phyloP scores from a whole-genome alignment of 1,140 invertebrate genomes.

The Hycleus phaleratus region DNA sequence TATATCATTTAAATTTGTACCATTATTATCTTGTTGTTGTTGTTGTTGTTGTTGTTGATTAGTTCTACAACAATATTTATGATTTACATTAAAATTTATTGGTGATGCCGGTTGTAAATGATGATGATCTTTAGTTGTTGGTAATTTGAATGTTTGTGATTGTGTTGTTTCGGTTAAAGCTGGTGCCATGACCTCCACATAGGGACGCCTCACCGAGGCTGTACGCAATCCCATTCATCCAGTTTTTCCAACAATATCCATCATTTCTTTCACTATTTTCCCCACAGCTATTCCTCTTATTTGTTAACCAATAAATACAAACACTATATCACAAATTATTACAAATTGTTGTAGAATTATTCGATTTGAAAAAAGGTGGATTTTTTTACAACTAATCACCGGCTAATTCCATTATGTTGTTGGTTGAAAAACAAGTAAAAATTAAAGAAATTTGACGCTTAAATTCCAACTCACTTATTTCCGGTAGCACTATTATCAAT shows the following conservation, averaged over 20 bases:
- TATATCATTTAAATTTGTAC: conserved; percentile 28
- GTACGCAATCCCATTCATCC: conserved; percentile 55
- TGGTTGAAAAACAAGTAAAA: conserved; percentile 12
- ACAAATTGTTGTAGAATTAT: background rate
- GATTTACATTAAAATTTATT: conserved; percentile 28
- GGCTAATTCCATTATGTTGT: conserved; percentile 25
- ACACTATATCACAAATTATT: background rate
- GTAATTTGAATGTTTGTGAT: conserved; percentile 50
- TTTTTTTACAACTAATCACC: conserved; percentile 19
- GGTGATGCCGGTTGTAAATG: conserved; percentile 33
- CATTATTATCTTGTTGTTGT: background rate
- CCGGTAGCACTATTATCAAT: too few relatives aligned
- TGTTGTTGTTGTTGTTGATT: conserved; percentile 23
- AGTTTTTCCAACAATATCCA: conserved; percentile 36
- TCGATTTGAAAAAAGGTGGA: background rate
- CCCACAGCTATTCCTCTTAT: background rate
- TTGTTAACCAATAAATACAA: background rate
- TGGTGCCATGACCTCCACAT: conserved; percentile 64
- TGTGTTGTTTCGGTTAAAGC: conserved; percentile 59
- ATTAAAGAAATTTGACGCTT: background rate
- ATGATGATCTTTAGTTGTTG: conserved; percentile 37
- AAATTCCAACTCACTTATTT: too few relatives aligned
- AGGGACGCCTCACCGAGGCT: conserved; percentile 49
- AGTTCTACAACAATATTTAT: conserved; percentile 40
- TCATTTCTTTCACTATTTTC: background rate